These are phyloP conservation scores for Petaurus breviceps DNA, from an alignment of 2,113 vertebrate genomes.

Conservation along the genomic window DNA sequence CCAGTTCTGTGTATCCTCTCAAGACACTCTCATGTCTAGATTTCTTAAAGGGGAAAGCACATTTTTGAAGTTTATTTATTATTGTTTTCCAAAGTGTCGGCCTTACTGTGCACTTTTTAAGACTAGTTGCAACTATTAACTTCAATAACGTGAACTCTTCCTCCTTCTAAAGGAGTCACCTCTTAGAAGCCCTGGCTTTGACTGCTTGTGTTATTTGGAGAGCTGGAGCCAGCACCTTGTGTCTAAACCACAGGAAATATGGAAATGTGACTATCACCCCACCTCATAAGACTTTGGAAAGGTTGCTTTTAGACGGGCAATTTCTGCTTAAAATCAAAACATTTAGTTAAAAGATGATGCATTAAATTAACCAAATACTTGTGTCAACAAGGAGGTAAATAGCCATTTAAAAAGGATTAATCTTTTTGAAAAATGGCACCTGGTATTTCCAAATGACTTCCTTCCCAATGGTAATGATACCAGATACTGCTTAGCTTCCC, in stretches of 20 bases:
- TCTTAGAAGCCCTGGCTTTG: neutral
- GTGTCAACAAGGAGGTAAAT: neutral
- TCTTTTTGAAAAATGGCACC: neutral
- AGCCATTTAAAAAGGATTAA: neutral
- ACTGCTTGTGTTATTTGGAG: neutral
- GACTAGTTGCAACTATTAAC: neutral
- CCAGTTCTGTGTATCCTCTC: neutral
- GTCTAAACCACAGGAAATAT: neutral
- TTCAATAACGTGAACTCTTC: neutral
- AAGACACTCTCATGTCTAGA: neutral
- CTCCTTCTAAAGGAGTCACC: neutral
- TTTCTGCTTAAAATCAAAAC: neutral
- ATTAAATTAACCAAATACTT: neutral
- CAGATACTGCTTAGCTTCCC: neutral
- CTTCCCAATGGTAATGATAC: neutral
- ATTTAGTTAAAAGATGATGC: neutral
- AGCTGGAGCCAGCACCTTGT: neutral
- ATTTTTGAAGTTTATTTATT: neutral
- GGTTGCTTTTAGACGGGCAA: neutral
- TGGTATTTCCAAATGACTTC: neutral
- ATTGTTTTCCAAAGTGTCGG: neutral
- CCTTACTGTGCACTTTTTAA: neutral
- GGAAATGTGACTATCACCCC: neutral
- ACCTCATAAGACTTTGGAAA: neutral
- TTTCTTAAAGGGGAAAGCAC: neutral